A percentile compares a stretch with the other conserved stretches of the same genome.
These are phyloP conservation scores for Synanthedon vespiformis DNA, from an alignment of 2,888 invertebrate genomes.

Conservation along the genomic window DNA sequence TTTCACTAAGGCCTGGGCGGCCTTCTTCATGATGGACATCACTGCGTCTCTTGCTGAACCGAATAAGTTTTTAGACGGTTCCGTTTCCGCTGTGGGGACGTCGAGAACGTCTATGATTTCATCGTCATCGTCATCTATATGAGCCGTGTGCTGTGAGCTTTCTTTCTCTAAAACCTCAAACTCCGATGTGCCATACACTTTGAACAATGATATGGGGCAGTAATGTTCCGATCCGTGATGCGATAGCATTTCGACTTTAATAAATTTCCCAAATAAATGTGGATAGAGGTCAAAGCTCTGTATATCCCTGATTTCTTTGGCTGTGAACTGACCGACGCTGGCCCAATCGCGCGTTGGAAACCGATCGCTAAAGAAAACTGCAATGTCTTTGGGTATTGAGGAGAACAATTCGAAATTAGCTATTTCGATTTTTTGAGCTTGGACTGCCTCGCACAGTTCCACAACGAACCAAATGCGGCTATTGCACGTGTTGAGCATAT, in stretches of 20 bases:
- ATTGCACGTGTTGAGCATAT: constrained; percentile 96
- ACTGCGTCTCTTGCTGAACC: constrained; percentile 92
- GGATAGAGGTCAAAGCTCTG: constrained; percentile 88
- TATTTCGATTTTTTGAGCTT: constrained; percentile 93
- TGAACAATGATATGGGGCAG: constrained; percentile 96
- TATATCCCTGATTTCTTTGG: constrained; percentile 86
- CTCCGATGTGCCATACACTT: constrained; percentile 93
- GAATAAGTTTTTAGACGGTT: constrained; percentile 78
- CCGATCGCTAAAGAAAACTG: constrained; percentile 87
- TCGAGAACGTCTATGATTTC: constrained; percentile 73
- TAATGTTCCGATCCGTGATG: constrained; percentile 98
- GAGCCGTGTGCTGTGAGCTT: constrained; percentile 74
- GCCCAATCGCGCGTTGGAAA: constrained; percentile 95
- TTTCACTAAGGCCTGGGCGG: constrained; percentile 86
- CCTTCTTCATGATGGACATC: constrained; percentile 91
- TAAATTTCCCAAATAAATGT: constrained; percentile 88
- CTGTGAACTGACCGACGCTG: constrained; percentile 86
- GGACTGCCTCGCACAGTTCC: constrained; percentile 97
- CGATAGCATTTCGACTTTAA: constrained; percentile 90
- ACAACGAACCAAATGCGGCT: constrained; percentile 95
- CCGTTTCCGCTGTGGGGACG: constrained; percentile 52
- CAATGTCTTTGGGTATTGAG: constrained; percentile 93
- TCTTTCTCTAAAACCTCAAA: constrained; percentile 90
- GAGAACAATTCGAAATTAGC: constrained; percentile 99
- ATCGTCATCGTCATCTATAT: constrained; percentile 75